Evolutionary conservation across 2,797 vertebrate genomes (phyloP).

Genomic region (Tolypeutes matacus): DNA sequence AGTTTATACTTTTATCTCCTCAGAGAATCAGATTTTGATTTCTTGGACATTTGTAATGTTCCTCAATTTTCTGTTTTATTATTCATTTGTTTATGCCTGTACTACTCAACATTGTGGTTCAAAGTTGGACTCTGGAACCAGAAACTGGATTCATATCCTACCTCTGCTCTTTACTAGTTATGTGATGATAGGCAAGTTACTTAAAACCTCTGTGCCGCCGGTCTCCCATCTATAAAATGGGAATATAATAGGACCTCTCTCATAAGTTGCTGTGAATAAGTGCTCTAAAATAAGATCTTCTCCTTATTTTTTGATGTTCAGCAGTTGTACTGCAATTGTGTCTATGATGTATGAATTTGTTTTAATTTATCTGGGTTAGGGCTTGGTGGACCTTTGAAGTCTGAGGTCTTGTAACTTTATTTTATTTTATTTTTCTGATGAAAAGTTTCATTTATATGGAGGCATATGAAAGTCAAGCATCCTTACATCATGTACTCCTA

Average conservation of each 20-base stretch:
- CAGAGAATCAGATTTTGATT: slow-evolving; percentile 14
- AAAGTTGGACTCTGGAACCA: neutral
- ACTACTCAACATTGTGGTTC: neutral
- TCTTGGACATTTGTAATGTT: neutral
- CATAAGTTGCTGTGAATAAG: neutral
- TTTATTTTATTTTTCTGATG: no score
- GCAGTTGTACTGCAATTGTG: neutral
- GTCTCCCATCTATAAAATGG: neutral
- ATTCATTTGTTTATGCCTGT: neutral
- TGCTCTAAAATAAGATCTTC: neutral
- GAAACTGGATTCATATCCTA: neutral
- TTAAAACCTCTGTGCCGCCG: neutral
- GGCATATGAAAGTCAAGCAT: neutral
- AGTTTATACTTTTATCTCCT: neutral
- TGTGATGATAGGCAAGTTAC: neutral
- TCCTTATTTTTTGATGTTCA: neutral
- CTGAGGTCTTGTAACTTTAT: no score
- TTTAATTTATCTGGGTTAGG: slow-evolving; percentile 1
- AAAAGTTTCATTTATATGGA: slow-evolving; percentile 76
- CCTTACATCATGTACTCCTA: slow-evolving; percentile 68
- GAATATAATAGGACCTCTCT: neutral
- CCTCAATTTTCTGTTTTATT: slow-evolving; percentile 13
- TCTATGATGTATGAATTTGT: neutral
- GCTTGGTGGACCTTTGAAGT: neutral
- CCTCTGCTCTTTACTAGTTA: neutral